Evolutionary conservation across 2,113 vertebrate species (phyloP).

Genomic region (Planiliza haematocheilus): DNA sequence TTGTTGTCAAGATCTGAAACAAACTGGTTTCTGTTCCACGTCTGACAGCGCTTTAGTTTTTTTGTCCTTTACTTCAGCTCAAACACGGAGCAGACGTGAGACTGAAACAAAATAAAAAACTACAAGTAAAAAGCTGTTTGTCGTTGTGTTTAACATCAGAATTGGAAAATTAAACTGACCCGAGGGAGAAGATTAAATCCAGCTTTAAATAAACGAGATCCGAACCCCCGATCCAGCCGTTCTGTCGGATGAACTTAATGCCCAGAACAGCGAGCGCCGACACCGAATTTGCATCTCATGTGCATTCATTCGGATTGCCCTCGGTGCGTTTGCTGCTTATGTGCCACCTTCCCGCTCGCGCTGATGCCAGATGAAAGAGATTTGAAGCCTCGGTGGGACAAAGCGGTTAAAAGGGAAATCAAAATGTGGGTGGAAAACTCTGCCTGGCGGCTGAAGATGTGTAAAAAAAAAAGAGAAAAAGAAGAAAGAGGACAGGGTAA

Average conservation of each 20-base stretch:
- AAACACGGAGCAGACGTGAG: background rate
- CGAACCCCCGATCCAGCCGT: background rate
- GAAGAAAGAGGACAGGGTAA: too few species aligned
- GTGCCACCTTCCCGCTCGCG: constrained; percentile 10
- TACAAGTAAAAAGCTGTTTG: background rate
- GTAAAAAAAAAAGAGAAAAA: too few species aligned
- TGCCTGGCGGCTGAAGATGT: constrained; percentile 21
- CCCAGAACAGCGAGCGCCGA: too few species aligned
- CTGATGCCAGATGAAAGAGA: constrained; percentile 20
- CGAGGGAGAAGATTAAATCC: background rate
- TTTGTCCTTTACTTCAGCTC: background rate
- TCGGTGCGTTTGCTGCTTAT: background rate
- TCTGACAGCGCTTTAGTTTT: too few species aligned
- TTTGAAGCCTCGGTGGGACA: constrained; percentile 22
- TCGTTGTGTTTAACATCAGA: constrained; percentile 2
- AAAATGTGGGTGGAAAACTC: constrained; percentile 8
- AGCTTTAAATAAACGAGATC: background rate
- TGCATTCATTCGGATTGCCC: background rate
- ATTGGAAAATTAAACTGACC: background rate
- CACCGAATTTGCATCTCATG: background rate
- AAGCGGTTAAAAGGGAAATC: constrained; percentile 25
- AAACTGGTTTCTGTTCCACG: too few species aligned
- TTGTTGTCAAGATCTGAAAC: too few species aligned
- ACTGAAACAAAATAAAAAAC: background rate
- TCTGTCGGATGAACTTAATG: too few species aligned